Percentiles rank a stretch among this genome's conserved stretches.
phyloP scores from a whole-genome alignment of 2,888 invertebrate species.

The Heteromyza rotundicornis region DNA sequence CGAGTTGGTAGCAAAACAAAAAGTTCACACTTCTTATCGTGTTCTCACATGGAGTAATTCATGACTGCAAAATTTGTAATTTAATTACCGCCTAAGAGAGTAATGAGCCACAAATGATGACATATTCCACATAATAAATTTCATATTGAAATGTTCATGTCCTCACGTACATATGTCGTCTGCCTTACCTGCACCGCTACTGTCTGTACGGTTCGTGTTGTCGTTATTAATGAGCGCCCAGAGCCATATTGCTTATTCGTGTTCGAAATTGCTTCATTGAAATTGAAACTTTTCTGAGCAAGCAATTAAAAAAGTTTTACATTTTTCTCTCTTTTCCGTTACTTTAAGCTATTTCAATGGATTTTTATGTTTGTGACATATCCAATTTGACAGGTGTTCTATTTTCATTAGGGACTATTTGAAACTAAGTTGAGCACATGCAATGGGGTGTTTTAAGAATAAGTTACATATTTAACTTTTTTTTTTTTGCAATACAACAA shows the following conservation, averaged over 20 bases:
- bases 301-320: slow-evolving; percentile 2
- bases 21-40: too few relatives aligned
- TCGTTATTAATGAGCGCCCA: background rate
- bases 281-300: background rate
- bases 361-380: background rate
- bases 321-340: background rate
- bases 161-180: background rate
- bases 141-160: background rate
- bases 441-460: too few relatives aligned
- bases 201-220: background rate
- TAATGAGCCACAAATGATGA: background rate
- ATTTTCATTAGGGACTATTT: too few relatives aligned
- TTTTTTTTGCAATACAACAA: too few relatives aligned
- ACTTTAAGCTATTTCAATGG: background rate
- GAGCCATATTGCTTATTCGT: background rate
- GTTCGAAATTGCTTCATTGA: background rate
- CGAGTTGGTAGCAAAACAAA: too few relatives aligned
- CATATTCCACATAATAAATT: background rate
- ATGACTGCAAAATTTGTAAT: too few relatives aligned
- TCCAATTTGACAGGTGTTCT: background rate
- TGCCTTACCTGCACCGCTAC: background rate
- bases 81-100: background rate
- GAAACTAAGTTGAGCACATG: too few relatives aligned
- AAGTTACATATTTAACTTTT: too few relatives aligned
- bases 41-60: too few relatives aligned